phyloP scores from a whole-genome alignment of 2,888 invertebrate species.

The Agrochola circellaris region DNA sequence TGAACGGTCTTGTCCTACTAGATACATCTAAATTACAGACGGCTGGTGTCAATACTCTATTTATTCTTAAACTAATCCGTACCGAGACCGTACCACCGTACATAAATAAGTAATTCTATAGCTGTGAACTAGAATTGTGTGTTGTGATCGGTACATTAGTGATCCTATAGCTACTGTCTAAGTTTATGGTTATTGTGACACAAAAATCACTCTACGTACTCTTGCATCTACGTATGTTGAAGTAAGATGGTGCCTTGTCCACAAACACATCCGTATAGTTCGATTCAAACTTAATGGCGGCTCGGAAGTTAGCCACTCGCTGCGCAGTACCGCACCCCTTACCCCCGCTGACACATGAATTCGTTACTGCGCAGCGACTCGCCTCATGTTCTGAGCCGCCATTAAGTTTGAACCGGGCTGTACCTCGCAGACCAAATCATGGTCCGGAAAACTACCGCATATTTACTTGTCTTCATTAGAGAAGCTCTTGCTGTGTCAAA shows the following conservation, averaged over 20 bases:
- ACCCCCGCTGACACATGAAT: too few relatives aligned
- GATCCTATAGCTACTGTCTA: conserved; percentile 51
- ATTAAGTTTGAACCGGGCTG: too few relatives aligned
- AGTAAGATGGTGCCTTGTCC: conserved; percentile 35
- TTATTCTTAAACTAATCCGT: conserved; percentile 23
- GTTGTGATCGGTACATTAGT: conserved; percentile 61
- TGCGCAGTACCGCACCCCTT: too few relatives aligned
- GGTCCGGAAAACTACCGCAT: background rate
- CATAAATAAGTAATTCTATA: conserved; percentile 51
- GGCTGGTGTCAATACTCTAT: conserved; percentile 24
- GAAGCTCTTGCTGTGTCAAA: background rate
- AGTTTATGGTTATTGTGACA: conserved; percentile 69
- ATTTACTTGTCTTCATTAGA: conserved; percentile 24
- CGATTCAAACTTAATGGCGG: too few relatives aligned
- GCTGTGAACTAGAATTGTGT: conserved; percentile 45
- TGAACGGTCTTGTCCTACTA: conserved; percentile 32
- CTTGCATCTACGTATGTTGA: conserved; percentile 49
- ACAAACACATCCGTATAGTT: conserved; percentile 1
- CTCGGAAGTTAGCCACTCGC: too few relatives aligned
- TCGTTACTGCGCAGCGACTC: too few relatives aligned
- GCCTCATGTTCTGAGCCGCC: too few relatives aligned
- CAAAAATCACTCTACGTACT: conserved; percentile 54
- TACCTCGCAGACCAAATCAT: background rate
- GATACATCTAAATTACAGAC: conserved; percentile 32
- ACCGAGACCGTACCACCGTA: conserved; percentile 51